Evolutionary conservation across 1,140 invertebrate genomes (phyloP), one percentile per base, ranked within the genome.

Genomic region (Chionoecetes opilio): DNA sequence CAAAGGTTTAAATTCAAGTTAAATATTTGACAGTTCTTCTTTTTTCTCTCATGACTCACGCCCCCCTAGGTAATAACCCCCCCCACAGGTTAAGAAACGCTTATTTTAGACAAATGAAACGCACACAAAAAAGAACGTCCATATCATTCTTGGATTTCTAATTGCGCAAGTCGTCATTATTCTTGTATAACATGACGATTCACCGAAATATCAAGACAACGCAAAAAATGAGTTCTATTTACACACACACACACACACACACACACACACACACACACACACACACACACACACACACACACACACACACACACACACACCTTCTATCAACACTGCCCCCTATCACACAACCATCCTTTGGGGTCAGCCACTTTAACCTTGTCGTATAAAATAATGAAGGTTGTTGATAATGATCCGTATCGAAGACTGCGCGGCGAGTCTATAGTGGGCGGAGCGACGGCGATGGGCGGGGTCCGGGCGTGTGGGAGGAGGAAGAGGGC

Each of bases 381-480:
- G 63, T 75, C n/a, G 63, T n/a, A 75, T 75, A 75, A 75, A 75
- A 75, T 75, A 75, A 75, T 75, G 63, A 75, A n/a, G 63, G 1
- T 26, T 17, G 46, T 75, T 75, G 63, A 75, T 75, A 75, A 75
- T 75, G 63, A 75, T n/a, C 21, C n/a, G 63, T 75, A 75, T 75
- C 26, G 63, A 75, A n/a, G 63, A n/a, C 21, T 75, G 63, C 63
- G 63, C 63, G 63, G 63, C 8, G n/a, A 75, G 21, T 0, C 63
- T 11, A n/a, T 46, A 26, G 63, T 75, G 63, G 63, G 63, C 63
- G 63, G 63, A 75, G 63, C 63, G 63, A 75, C 63, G 63, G 63
- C 63, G 26, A 26, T 75, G 63, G 63, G 63, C 63, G 63, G 63
- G 63, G 26, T n/a, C 21, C 21, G 11, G 63, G 26, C 63, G 63